Evolutionary conservation across 2,797 vertebrate species (phyloP).

Genomic region (Tragopan temminckii): DNA sequence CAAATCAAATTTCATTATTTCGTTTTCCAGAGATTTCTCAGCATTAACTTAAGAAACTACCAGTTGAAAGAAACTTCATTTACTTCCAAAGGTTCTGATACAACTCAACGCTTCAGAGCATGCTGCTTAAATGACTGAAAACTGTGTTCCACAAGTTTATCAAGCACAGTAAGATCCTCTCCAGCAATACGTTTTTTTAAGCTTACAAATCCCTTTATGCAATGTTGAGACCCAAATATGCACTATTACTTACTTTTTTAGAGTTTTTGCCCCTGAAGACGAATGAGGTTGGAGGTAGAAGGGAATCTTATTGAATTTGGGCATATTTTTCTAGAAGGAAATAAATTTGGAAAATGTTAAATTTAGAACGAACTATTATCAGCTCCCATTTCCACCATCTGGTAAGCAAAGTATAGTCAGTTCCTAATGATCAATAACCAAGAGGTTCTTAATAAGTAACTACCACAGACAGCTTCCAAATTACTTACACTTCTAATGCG

Average conservation of each 20-base stretch:
- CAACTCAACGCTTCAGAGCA: not conserved
- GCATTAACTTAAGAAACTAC: not conserved
- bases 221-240: not conserved
- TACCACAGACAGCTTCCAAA: not conserved
- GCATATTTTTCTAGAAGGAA: conserved; percentile 97
- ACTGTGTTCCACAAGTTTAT: not conserved
- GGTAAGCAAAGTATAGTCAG: conserved; percentile 21
- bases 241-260: conserved; percentile 93
- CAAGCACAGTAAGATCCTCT: not conserved
- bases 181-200: not conserved
- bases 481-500: conserved; percentile 7
- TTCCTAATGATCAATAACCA: conserved; percentile 38
- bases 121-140: not conserved
- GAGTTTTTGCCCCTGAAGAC: conserved; percentile 97
- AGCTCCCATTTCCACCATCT: conserved; percentile 22
- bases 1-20: not conserved
- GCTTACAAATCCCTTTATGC: not conserved
- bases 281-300: conserved; percentile 99
- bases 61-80: not conserved
- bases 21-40: not conserved
- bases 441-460: conserved; percentile 37
- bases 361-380: not conserved
- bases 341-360: conserved; percentile 1
- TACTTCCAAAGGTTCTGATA: not conserved
- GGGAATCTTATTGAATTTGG: conserved; percentile 99